phyloP scores from a whole-genome alignment of 2,888 invertebrate genomes.

The Chloroclysta siterata region DNA sequence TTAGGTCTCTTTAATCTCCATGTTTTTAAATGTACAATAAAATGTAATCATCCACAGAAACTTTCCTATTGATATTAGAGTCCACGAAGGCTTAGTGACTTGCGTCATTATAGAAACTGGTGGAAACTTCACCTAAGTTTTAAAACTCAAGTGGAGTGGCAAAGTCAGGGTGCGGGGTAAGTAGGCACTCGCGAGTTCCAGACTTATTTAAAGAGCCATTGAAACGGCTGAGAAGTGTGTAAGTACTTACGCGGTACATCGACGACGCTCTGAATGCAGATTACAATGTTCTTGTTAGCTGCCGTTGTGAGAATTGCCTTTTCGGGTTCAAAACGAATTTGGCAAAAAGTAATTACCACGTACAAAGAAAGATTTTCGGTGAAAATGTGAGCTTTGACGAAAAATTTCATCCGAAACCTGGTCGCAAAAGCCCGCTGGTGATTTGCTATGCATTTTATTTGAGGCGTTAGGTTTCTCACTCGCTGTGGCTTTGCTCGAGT shows the following conservation, averaged over 20 bases:
- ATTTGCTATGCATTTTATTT: constrained; percentile 35
- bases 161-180: constrained; percentile 50
- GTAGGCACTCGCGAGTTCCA: constrained; percentile 46
- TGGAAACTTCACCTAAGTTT: constrained; percentile 49
- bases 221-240: constrained; percentile 48
- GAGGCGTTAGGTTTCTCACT: constrained; percentile 22
- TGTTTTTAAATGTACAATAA: constrained; percentile 30
- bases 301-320: constrained; percentile 24
- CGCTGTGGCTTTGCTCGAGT: constrained; percentile 13
- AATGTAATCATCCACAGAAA: constrained; percentile 21
- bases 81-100: constrained; percentile 39
- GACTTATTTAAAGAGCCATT: constrained; percentile 55
- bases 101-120: constrained; percentile 53
- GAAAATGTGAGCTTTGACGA: constrained; percentile 26
- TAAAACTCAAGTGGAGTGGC: constrained; percentile 50
- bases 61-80: constrained; percentile 30
- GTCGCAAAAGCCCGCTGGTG: constrained; percentile 14
- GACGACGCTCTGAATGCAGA: constrained; percentile 47
- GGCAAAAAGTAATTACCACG: constrained; percentile 25
- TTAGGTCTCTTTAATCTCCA: constrained; percentile 11
- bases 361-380: constrained; percentile 28
- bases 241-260: constrained; percentile 40
- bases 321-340: constrained; percentile 24
- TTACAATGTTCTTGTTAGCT: constrained; percentile 37
- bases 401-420: constrained; percentile 18